A percentile compares a stretch with the other conserved stretches of the same genome.
Conservation (phyloP, 2,888 invertebrate species). For the Patella pellucida region DNA sequence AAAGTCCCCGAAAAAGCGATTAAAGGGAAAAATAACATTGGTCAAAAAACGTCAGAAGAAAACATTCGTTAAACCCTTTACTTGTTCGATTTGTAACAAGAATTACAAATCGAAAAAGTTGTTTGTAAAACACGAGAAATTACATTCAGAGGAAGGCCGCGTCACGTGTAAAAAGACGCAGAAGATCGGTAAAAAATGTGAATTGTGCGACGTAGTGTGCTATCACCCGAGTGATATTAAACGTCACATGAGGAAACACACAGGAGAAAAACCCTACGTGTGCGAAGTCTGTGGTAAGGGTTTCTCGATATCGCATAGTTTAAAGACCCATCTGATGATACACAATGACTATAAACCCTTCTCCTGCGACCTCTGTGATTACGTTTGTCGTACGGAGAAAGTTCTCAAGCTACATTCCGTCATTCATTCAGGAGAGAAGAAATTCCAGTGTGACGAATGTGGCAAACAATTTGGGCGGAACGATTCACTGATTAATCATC, state of each 20-base stretch:
- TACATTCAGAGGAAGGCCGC: too few relatives aligned
- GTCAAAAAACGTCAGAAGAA: too few relatives aligned
- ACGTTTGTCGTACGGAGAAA: not conserved
- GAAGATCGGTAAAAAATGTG: not conserved
- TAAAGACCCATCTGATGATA: not conserved
- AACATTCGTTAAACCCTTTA: too few relatives aligned
- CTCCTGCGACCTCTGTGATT: not conserved
- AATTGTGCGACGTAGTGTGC: not conserved
- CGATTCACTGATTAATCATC: not conserved
- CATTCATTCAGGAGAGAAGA: not conserved
- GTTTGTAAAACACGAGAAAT: too few relatives aligned
- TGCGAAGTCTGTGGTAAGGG: not conserved
- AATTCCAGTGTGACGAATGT: slow-evolving; percentile 2
- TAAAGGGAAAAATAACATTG: too few relatives aligned
- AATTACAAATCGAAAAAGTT: too few relatives aligned
- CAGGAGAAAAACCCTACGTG: not conserved
- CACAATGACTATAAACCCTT: not conserved
- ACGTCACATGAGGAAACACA: not conserved
- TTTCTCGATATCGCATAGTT: not conserved
- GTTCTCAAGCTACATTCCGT: not conserved
- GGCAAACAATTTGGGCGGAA: not conserved
- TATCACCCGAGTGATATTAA: not conserved
- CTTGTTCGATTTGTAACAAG: too few relatives aligned
- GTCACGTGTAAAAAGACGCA: too few relatives aligned
- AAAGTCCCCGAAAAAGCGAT: too few relatives aligned